These are phyloP conservation scores for Nothobranchius furzeri DNA, from an alignment of 2,113 vertebrate genomes.

Conservation along the genomic window DNA sequence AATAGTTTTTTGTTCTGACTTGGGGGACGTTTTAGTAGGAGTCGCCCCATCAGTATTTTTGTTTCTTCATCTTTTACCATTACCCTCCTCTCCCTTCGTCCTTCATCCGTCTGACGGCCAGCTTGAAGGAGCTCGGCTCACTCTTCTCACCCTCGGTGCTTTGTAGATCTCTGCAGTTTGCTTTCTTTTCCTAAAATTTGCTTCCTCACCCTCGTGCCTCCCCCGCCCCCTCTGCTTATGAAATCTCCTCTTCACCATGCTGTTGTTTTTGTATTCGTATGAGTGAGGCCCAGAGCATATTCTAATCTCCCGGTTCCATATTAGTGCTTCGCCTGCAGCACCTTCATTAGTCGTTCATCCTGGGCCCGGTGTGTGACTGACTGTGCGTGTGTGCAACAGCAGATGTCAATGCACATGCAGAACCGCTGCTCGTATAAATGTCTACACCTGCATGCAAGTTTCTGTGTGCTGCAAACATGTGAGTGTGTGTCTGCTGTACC, in stretches of 20 bases:
- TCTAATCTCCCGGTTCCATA: slow-evolving; percentile 81
- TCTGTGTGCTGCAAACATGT: slow-evolving; percentile 32
- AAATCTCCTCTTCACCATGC: slow-evolving; percentile 44
- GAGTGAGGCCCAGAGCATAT: slow-evolving; percentile 72
- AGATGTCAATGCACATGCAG: slow-evolving; percentile 32
- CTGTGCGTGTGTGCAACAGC: slow-evolving; percentile 17
- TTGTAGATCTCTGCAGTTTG: slow-evolving; percentile 30
- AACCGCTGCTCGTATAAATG: not conserved
- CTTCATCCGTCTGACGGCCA: slow-evolving; percentile 42
- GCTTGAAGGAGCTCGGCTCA: slow-evolving; percentile 36
- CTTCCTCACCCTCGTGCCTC: slow-evolving; percentile 27
- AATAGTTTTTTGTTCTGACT: slow-evolving; percentile 62
- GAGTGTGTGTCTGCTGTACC: slow-evolving; percentile 20
- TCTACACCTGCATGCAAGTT: too few species aligned
- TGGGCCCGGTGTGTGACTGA: slow-evolving; percentile 42
- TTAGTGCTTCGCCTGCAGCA: slow-evolving; percentile 76
- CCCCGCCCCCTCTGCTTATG: slow-evolving; percentile 13
- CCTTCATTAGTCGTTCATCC: slow-evolving; percentile 78
- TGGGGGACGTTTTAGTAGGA: slow-evolving; percentile 47
- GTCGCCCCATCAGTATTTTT: slow-evolving; percentile 41
- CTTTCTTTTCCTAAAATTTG: slow-evolving; percentile 41
- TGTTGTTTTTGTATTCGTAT: slow-evolving; percentile 73
- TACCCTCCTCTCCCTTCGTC: not conserved
- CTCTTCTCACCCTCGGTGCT: slow-evolving; percentile 48
- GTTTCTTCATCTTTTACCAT: not conserved